Conservation (phyloP, 2,888 invertebrate species). For the Pachydiplax longipennis region DNA sequence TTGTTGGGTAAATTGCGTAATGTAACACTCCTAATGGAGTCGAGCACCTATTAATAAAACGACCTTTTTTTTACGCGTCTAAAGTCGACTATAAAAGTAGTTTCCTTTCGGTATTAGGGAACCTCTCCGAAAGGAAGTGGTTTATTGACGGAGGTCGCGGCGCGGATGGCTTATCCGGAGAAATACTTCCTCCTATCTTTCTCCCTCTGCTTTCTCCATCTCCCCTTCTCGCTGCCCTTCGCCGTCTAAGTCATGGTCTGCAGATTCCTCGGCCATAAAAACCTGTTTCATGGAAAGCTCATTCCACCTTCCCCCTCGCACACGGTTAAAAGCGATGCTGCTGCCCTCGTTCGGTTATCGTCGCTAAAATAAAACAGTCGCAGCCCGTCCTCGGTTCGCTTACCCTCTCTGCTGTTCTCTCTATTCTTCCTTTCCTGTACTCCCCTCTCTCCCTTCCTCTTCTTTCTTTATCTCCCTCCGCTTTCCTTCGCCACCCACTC, state of each 20-base stretch:
- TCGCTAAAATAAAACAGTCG: neutral
- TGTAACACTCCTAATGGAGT: no score
- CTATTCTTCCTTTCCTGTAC: neutral
- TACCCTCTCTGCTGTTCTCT: neutral
- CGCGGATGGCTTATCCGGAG: neutral
- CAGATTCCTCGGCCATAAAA: constrained; percentile 32
- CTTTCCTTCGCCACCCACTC: neutral
- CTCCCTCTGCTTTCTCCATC: neutral
- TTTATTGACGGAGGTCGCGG: constrained; percentile 12
- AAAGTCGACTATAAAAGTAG: no score
- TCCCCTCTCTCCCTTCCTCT: neutral
- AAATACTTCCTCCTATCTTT: neutral
- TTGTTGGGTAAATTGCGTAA: no score
- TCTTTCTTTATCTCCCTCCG: neutral
- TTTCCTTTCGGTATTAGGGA: no score
- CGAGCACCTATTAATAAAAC: no score
- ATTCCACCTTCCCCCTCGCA: neutral
- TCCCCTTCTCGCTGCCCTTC: neutral
- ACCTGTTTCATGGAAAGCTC: constrained; percentile 40
- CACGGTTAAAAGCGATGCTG: neutral
- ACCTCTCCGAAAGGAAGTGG: neutral
- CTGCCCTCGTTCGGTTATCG: neutral
- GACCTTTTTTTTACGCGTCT: no score
- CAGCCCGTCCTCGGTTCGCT: constrained; percentile 11
- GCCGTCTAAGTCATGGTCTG: constrained; percentile 33